A percentile compares a stretch with the other conserved stretches of the same genome.
Evolutionary conservation across 23 tunicate species (phyloP).

Genomic region (Trididemnum miniatum): DNA sequence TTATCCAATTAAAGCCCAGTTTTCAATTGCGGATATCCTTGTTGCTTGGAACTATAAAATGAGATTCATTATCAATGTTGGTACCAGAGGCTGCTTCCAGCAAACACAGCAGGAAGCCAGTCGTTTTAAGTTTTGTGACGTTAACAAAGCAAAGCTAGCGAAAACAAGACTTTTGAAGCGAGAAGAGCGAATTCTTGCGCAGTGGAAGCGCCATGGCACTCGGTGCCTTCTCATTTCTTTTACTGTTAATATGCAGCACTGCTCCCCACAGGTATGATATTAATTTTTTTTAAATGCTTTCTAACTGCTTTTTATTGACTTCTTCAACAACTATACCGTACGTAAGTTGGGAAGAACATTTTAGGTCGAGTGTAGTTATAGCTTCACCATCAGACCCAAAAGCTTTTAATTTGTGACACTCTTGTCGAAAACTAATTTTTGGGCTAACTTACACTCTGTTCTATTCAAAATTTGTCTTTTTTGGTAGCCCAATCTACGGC

Average conservation of each 20-base stretch:
- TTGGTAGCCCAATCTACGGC: too few relatives aligned
- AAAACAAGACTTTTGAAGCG: constrained; percentile 21
- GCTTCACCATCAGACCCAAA: too few relatives aligned
- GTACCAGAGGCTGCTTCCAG: constrained; percentile 56
- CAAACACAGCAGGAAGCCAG: constrained; percentile 47
- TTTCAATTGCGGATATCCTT: constrained; percentile 10
- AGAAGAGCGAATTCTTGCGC: constrained; percentile 59
- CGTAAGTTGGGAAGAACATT: too few relatives aligned
- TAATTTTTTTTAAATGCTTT: neutral
- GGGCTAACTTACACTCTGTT: too few relatives aligned
- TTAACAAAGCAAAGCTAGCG: constrained; percentile 1
- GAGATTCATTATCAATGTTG: neutral
- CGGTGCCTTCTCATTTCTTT: constrained; percentile 46
- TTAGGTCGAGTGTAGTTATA: too few relatives aligned
- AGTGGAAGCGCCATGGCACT: constrained; percentile 80
- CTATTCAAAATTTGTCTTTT: too few relatives aligned
- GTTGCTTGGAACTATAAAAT: constrained; percentile 2
- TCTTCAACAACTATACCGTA: too few relatives aligned
- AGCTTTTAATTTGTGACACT: too few relatives aligned
- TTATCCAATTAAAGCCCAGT: constrained; percentile 14
- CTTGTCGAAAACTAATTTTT: too few relatives aligned
- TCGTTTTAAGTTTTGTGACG: neutral
- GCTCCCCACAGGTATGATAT: constrained; percentile 92
- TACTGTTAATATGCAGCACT: constrained; percentile 80
- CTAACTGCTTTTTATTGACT: too few relatives aligned